Conservation (phyloP, 2,888 invertebrate species). For the Cryptocephalus moraei region DNA sequence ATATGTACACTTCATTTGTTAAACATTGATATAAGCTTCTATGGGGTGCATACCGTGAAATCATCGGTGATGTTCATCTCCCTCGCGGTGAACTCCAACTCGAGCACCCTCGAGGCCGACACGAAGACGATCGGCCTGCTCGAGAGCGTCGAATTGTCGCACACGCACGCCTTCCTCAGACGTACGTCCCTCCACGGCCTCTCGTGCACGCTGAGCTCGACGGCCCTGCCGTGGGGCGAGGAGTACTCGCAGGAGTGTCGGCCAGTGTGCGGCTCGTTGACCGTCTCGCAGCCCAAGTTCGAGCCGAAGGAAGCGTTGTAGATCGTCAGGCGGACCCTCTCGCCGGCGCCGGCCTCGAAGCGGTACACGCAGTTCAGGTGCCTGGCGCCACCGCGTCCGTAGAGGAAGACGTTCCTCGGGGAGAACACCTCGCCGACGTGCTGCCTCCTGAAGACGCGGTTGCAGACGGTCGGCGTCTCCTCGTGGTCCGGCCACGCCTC, state of each 20-base stretch:
- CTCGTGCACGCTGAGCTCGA: conserved; percentile 53
- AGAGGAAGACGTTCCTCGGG: conserved; percentile 68
- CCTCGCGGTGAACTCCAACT: conserved; percentile 65
- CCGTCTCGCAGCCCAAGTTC: conserved; percentile 54
- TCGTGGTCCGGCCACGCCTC: conserved; percentile 43
- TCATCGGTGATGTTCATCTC: conserved; percentile 69
- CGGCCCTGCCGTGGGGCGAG: conserved; percentile 32
- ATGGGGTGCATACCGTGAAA: conserved; percentile 47
- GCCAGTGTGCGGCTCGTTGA: conserved; percentile 62
- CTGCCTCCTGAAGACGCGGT: conserved; percentile 53
- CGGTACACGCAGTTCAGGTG: conserved; percentile 70
- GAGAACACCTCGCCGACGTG: conserved; percentile 54
- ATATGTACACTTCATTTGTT: too few species aligned
- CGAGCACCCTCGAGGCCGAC: conserved; percentile 58
- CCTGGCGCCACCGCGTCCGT: conserved; percentile 71
- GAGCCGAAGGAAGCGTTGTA: conserved; percentile 66
- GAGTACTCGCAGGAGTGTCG: conserved; percentile 47
- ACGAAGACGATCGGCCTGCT: conserved; percentile 52
- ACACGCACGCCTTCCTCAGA: conserved; percentile 66
- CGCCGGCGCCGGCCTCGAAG: conserved; percentile 40
- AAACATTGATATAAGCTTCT: too few species aligned
- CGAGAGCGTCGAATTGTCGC: conserved; percentile 58
- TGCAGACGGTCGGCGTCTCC: conserved; percentile 39
- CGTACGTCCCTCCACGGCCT: conserved; percentile 62
- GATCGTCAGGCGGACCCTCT: conserved; percentile 55